Evolutionary conservation across 2,888 invertebrate species (phyloP).

Genomic region (Zhuqinia jingwanae): DNA sequence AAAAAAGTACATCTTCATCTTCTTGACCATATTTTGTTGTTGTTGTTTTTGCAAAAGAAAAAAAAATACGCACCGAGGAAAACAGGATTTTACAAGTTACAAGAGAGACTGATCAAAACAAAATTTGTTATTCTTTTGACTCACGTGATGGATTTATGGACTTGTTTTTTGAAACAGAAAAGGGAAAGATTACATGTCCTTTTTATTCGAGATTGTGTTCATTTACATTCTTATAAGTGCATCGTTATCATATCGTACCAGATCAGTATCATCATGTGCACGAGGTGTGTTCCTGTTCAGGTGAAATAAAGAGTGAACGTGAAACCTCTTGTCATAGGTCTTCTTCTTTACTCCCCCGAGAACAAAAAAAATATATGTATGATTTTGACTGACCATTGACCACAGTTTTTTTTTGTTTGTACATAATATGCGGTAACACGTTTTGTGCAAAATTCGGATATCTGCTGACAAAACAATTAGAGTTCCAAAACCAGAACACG

Average conservation of each 20-base stretch:
- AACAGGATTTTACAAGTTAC: too few species aligned
- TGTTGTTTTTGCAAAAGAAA: neutral
- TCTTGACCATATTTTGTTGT: too few species aligned
- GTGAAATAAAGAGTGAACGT: conserved; percentile 13
- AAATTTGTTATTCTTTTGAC: neutral
- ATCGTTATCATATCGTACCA: neutral
- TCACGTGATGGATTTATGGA: conserved; percentile 58
- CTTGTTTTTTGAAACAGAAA: conserved; percentile 27
- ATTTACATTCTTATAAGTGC: neutral
- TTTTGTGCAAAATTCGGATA: too few species aligned
- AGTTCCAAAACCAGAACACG: too few species aligned
- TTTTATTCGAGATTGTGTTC: too few species aligned
- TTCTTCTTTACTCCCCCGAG: neutral
- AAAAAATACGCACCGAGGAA: neutral
- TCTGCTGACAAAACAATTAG: too few species aligned
- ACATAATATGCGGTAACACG: too few species aligned
- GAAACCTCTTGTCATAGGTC: conserved; percentile 43
- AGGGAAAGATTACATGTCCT: conserved; percentile 20
- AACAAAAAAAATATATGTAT: too few species aligned
- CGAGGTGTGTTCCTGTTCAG: conserved; percentile 16
- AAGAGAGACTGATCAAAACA: neutral
- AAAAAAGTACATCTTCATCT: conserved; percentile 3
- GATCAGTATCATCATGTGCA: conserved; percentile 18
- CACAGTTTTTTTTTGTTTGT: too few species aligned
- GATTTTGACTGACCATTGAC: too few species aligned